phyloP scores from a whole-genome alignment of 92 coral and sea anemone genomes.

The Phenganax stokvisi region DNA sequence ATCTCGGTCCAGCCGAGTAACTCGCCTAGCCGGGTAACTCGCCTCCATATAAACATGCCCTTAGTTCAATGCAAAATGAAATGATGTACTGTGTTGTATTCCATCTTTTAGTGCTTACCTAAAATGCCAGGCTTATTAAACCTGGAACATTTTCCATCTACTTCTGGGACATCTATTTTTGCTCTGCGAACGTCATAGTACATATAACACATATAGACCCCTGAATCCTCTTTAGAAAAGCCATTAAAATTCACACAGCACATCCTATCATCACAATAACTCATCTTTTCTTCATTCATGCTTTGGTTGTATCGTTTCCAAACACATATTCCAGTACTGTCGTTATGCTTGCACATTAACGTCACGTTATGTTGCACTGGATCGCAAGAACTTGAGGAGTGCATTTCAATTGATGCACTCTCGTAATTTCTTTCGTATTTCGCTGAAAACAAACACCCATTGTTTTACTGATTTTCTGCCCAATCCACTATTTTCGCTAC shows the following conservation, averaged over 20 bases:
- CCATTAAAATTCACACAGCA: not conserved
- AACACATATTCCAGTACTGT: not conserved
- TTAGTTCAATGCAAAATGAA: no score
- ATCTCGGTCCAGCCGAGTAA: no score
- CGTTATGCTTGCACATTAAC: not conserved
- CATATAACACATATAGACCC: conserved; percentile 1
- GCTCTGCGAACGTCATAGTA: not conserved
- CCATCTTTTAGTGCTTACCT: no score
- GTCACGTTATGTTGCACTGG: not conserved
- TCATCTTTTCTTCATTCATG: conserved; percentile 2
- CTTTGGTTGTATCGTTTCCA: conserved; percentile 7
- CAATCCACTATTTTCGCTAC: no score
- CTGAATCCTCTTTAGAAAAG: conserved; percentile 13
- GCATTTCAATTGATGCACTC: not conserved
- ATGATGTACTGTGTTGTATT: no score
- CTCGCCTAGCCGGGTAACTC: no score
- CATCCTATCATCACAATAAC: conserved; percentile 10
- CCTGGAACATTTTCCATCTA: not conserved
- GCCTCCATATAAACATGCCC: no score
- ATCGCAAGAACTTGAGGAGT: not conserved
- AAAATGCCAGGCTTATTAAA: no score
- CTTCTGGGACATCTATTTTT: not conserved
- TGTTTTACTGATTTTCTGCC: no score
- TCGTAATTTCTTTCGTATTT: not conserved
- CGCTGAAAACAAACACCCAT: not conserved